These are phyloP conservation scores for Catostylus mosaicus DNA, from an alignment of 30 jellyfish, hydroid and myxozoan species.

Conservation along the genomic window DNA sequence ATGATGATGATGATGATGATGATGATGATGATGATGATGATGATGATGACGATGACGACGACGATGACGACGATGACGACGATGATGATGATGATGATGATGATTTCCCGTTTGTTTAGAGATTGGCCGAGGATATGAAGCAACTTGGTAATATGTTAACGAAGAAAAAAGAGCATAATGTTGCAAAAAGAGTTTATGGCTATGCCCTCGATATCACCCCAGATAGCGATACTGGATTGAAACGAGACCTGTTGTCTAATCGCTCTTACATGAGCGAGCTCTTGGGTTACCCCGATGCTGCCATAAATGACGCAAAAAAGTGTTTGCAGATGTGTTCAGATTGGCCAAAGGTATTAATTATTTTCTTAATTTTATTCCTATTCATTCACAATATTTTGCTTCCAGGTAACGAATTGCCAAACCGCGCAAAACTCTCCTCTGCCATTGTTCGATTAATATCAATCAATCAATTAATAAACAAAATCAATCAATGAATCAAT, in stretches of 20 bases:
- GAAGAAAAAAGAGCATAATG: slow-evolving; percentile 1
- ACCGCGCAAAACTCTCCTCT: no score
- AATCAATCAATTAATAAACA: no score
- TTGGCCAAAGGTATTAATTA: slow-evolving; percentile 83
- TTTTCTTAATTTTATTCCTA: no score
- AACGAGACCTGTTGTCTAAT: slow-evolving; percentile 48
- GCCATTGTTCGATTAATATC: no score
- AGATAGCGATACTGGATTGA: background rate
- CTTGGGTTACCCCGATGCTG: slow-evolving; percentile 13
- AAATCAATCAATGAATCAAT: no score
- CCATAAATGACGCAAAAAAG: slow-evolving; percentile 34
- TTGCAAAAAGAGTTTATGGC: slow-evolving; percentile 29
- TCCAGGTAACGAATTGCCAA: no score
- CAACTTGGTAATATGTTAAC: slow-evolving; percentile 15
- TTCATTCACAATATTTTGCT: no score
- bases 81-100: no score
- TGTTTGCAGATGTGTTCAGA: slow-evolving; percentile 30
- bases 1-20: background rate
- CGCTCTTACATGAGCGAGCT: slow-evolving; percentile 26
- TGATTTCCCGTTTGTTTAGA: slow-evolving; percentile 31
- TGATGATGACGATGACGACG: background rate
- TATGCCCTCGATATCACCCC: slow-evolving; percentile 39
- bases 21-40: background rate
- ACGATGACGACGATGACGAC: background rate
- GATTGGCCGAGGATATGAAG: slow-evolving; percentile 31